Evolutionary conservation across 2,797 vertebrate genomes (phyloP).

Genomic region (Halcyon leucocephala): DNA sequence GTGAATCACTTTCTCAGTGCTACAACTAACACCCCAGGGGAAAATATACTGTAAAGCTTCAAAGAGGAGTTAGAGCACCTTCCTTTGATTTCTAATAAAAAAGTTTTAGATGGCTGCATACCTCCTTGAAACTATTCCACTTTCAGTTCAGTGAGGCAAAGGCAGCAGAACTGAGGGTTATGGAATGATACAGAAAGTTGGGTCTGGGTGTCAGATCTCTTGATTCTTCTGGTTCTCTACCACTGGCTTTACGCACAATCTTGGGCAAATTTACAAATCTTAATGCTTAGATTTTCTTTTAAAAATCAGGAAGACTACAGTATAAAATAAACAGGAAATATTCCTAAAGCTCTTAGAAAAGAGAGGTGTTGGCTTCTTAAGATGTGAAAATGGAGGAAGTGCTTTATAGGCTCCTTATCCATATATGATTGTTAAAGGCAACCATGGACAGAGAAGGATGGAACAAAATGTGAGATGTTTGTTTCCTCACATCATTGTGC

Average conservation of each 20-base stretch:
- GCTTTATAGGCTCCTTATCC: background rate
- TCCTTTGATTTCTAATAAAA: background rate
- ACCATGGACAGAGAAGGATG: background rate
- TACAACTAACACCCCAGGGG: background rate
- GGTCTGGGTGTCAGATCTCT: background rate
- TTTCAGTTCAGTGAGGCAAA: background rate
- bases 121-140: background rate
- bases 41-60: background rate
- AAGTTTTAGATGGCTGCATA: background rate
- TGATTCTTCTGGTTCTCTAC: background rate
- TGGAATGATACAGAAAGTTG: background rate
- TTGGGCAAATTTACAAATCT: background rate
- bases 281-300: background rate
- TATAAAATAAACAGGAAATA: background rate
- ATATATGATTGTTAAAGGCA: accelerated
- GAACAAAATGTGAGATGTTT: background rate
- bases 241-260: background rate
- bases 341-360: background rate
- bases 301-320: background rate
- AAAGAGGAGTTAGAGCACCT: background rate
- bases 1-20: background rate
- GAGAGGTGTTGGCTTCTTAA: background rate
- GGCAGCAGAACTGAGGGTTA: background rate
- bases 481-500: accelerated
- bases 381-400: background rate